phyloP scores from a whole-genome alignment of 2,888 invertebrate genomes.

The Drosophila multiciliata region DNA sequence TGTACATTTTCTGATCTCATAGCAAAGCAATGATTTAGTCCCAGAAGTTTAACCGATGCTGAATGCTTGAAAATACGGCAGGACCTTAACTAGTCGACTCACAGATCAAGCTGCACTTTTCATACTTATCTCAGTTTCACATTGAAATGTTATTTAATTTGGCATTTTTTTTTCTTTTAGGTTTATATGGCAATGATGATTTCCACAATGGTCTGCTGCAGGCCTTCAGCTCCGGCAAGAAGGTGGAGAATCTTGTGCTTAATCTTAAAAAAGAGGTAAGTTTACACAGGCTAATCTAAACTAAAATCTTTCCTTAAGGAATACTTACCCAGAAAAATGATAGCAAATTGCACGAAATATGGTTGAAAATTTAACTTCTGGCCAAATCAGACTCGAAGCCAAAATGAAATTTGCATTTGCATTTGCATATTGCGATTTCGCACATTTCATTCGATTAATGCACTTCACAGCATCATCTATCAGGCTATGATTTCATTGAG shows the following conservation, averaged over 20 bases:
- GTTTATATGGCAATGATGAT: slow-evolving; percentile 97
- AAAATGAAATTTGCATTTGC: slow-evolving; percentile 1
- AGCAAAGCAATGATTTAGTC: not conserved
- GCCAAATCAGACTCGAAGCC: not conserved
- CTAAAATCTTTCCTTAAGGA: not conserved
- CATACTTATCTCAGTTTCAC: not conserved
- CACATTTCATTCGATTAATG: slow-evolving; percentile 29
- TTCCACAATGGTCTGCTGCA: slow-evolving; percentile 95
- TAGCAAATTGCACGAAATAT: not conserved
- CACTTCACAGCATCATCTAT: slow-evolving; percentile 3
- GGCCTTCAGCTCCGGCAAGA: slow-evolving; percentile 91
- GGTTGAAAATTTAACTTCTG: not conserved
- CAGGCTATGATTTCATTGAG: slow-evolving; percentile 12
- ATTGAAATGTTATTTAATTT: not conserved
- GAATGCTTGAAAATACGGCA: not conserved
- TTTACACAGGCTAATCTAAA: not conserved
- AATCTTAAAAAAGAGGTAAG: slow-evolving; percentile 92
- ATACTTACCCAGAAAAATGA: not conserved
- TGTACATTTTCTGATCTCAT: not conserved
- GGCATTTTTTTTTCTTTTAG: slow-evolving; percentile 50
- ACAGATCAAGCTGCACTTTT: not conserved
- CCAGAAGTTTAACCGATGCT: not conserved
- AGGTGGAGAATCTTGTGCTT: slow-evolving; percentile 92
- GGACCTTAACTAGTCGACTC: too few relatives aligned
- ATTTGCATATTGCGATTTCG: slow-evolving; percentile 10